Conservation (phyloP, 2,797 vertebrate species). For the Myotis myotis region DNA sequence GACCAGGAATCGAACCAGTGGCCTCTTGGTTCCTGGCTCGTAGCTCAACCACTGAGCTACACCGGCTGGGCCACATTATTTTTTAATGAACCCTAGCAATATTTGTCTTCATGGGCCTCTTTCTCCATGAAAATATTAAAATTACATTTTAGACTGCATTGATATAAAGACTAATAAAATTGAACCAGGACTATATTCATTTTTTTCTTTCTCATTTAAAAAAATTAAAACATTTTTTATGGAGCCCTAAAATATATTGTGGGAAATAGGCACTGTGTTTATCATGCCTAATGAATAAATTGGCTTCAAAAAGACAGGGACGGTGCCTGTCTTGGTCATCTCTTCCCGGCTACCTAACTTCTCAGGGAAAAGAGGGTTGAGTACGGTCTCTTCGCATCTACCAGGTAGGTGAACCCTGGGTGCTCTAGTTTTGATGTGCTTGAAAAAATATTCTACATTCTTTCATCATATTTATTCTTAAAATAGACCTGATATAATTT, state of each 20-base stretch:
- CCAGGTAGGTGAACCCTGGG: background rate
- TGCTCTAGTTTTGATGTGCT: background rate
- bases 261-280: background rate
- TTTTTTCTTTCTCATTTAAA: slow-evolving; percentile 17
- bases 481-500: background rate
- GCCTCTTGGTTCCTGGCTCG: too few species aligned
- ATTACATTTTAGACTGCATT: slow-evolving; percentile 12
- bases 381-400: too few species aligned
- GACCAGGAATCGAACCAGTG: too few species aligned
- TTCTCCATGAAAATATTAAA: background rate
- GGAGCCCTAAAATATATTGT: background rate
- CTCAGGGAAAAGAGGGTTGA: too few species aligned
- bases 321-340: background rate
- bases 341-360: background rate
- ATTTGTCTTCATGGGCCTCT: background rate
- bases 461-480: slow-evolving; percentile 38
- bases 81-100: background rate
- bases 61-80: background rate
- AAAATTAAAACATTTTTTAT: slow-evolving; percentile 19
- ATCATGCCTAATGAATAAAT: background rate
- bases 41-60: too few species aligned
- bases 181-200: background rate
- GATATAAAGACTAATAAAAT: background rate
- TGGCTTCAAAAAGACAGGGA: background rate
- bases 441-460: background rate